A percentile compares a stretch with the other conserved stretches of the same genome.
These are phyloP conservation scores for Apteryx mantelli DNA, from an alignment of 2,113 vertebrate genomes.

Conservation along the genomic window DNA sequence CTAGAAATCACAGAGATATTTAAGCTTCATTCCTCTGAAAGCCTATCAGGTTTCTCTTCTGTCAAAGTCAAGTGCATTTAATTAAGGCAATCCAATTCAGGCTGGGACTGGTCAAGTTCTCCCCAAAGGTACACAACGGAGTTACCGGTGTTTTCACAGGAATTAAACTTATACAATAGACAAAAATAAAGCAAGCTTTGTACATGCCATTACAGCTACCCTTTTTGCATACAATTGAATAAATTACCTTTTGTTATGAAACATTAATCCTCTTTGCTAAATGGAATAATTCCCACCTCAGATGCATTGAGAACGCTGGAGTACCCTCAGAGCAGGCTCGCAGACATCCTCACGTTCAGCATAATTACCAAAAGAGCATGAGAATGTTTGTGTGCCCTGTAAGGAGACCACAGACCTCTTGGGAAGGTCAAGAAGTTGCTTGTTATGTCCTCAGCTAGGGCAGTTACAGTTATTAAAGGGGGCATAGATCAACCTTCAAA, in stretches of 20 bases:
- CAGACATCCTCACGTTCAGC: neutral
- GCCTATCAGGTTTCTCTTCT: conserved; percentile 53
- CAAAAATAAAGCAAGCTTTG: conserved; percentile 57
- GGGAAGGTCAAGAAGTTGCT: neutral
- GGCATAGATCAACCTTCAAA: neutral
- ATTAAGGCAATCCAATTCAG: conserved; percentile 66
- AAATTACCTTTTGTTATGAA: conserved; percentile 81
- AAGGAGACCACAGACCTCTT: neutral
- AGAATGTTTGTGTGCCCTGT: accelerated
- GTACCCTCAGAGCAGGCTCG: conserved; percentile 41
- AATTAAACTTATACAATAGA: conserved; percentile 72
- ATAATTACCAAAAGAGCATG: neutral
- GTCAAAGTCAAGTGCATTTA: conserved; percentile 71
- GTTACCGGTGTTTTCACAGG: conserved; percentile 68
- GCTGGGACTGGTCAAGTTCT: conserved; percentile 73
- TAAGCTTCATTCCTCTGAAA: conserved; percentile 66
- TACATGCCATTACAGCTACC: conserved; percentile 15
- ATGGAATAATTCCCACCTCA: conserved; percentile 73
- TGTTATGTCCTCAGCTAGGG: neutral
- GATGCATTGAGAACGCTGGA: conserved; percentile 36
- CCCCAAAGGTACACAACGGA: conserved; percentile 47
- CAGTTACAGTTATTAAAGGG: neutral
- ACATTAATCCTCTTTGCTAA: conserved; percentile 81
- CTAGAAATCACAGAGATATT: conserved; percentile 67
- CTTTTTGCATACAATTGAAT: conserved; percentile 80